phyloP scores from a whole-genome alignment of 2,888 invertebrate species.

The Alitta virens region DNA sequence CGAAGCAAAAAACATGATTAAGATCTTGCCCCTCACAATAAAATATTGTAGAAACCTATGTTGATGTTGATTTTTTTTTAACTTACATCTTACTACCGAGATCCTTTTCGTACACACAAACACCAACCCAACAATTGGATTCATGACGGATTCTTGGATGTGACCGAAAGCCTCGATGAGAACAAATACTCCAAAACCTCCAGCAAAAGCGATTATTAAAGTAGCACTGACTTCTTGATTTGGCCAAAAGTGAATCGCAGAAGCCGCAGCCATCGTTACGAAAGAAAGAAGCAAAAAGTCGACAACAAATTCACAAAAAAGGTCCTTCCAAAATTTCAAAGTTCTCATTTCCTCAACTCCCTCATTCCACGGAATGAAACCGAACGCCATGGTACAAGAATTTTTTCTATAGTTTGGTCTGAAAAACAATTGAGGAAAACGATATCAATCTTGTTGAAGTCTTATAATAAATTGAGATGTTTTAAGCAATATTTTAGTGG shows the following conservation, averaged over 20 bases:
- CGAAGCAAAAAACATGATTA: too few relatives aligned
- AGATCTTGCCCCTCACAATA: too few relatives aligned
- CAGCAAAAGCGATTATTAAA: not conserved
- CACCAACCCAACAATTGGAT: not conserved
- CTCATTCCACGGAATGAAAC: not conserved
- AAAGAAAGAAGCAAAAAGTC: not conserved
- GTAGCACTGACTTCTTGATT: not conserved
- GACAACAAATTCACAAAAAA: not conserved
- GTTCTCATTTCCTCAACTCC: not conserved
- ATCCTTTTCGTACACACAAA: not conserved
- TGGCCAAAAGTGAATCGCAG: too few relatives aligned
- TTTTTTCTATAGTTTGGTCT: too few relatives aligned
- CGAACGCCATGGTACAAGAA: not conserved
- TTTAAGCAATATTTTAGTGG: too few relatives aligned
- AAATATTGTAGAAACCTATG: too few relatives aligned
- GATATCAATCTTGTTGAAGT: too few relatives aligned
- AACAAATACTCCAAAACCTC: not conserved
- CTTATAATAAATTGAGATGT: too few relatives aligned
- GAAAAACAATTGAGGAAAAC: too few relatives aligned
- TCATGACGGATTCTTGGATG: not conserved
- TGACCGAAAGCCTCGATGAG: slow-evolving; percentile 5
- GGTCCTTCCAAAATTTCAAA: not conserved
- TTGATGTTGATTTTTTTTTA: not conserved
- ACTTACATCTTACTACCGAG: not conserved
- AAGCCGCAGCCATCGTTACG: not conserved